phyloP scores from a whole-genome alignment of 2,113 vertebrate genomes.

The Paradisaea rubra region DNA sequence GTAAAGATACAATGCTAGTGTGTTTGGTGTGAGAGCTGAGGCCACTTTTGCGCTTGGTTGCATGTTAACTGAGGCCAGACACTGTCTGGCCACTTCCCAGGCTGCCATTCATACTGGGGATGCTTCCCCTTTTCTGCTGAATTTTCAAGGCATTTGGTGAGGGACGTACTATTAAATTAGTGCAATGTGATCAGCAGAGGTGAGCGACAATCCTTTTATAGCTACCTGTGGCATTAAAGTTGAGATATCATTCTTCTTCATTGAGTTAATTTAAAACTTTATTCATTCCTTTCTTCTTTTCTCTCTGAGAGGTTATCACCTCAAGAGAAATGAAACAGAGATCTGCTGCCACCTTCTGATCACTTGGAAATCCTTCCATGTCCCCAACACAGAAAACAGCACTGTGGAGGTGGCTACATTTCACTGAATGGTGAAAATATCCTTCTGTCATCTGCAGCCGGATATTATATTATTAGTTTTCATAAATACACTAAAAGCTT shows the following conservation, averaged over 20 bases:
- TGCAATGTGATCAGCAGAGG: background rate
- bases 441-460: background rate
- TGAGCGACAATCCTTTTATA: background rate
- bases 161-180: background rate
- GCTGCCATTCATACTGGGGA: background rate
- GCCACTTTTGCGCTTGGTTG: background rate
- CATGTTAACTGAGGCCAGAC: background rate
- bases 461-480: background rate
- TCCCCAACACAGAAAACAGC: background rate
- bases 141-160: background rate
- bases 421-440: background rate
- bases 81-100: fast-evolving
- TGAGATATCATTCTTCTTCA: background rate
- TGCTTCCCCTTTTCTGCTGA: background rate
- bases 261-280: background rate
- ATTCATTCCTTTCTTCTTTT: background rate
- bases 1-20: background rate
- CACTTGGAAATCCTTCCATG: background rate
- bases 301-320: no score
- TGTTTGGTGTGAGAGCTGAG: background rate
- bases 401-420: fast-evolving
- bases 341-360: slow-evolving; percentile 66
- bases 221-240: background rate
- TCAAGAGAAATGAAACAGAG: background rate
- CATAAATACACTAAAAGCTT: background rate